These are phyloP conservation scores for Melinopterus prodromus DNA, from an alignment of 2,888 invertebrate species.

Conservation along the genomic window DNA sequence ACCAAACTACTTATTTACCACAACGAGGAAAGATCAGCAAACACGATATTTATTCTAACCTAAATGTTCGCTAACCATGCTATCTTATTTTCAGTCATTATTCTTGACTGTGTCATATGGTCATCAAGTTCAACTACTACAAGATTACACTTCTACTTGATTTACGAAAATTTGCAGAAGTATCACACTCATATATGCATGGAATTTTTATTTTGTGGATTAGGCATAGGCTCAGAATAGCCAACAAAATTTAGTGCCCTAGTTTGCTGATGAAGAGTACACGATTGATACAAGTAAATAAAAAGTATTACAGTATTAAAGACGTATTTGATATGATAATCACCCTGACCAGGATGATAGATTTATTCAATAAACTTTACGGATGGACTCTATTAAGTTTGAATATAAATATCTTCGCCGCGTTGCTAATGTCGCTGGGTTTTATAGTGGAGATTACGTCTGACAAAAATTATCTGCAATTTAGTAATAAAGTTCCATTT, in stretches of 20 bases:
- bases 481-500: not conserved
- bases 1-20: slow-evolving; percentile 23
- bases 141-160: slow-evolving; percentile 23
- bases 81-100: slow-evolving; percentile 6
- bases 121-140: not conserved
- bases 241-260: slow-evolving; percentile 25
- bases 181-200: slow-evolving; percentile 29
- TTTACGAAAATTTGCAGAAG: slow-evolving; percentile 31
- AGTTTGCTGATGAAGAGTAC: slow-evolving; percentile 28
- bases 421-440: slow-evolving; percentile 28
- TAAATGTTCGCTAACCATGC: slow-evolving; percentile 17
- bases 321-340: slow-evolving; percentile 28
- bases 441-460: slow-evolving; percentile 20
- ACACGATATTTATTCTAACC: slow-evolving; percentile 14
- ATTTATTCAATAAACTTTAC: slow-evolving; percentile 28
- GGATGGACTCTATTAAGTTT: slow-evolving; percentile 31
- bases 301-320: slow-evolving; percentile 15
- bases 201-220: slow-evolving; percentile 30
- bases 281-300: slow-evolving; percentile 28
- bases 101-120: slow-evolving; percentile 30
- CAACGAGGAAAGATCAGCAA: not conserved
- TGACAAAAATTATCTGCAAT: slow-evolving; percentile 17
- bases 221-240: slow-evolving; percentile 20
- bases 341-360: slow-evolving; percentile 27
- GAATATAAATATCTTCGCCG: slow-evolving; percentile 29